Evolutionary conservation across 2,888 invertebrate genomes (phyloP).

Genomic region (Philopedon plagiatum): DNA sequence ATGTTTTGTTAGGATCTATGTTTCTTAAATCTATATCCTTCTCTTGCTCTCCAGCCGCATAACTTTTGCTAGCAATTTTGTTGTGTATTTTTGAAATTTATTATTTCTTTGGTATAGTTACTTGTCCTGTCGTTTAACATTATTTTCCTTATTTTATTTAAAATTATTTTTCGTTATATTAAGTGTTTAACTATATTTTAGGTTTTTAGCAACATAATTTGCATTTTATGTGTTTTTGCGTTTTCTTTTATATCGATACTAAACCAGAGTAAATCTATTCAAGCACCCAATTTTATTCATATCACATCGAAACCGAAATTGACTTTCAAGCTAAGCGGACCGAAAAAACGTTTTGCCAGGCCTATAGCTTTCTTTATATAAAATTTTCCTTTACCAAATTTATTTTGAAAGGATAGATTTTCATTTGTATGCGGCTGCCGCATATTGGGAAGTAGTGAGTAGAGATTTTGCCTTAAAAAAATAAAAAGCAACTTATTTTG

Average conservation of each 20-base stretch:
- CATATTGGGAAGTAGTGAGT: constrained; percentile 9
- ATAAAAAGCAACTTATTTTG: constrained; percentile 7
- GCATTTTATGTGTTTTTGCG: constrained; percentile 29
- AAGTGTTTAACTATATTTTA: too few relatives aligned
- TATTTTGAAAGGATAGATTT: constrained; percentile 41
- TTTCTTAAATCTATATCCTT: too few relatives aligned
- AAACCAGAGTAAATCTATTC: constrained; percentile 33
- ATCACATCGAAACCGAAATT: constrained; percentile 47
- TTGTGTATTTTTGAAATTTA: too few relatives aligned
- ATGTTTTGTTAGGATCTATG: too few relatives aligned
- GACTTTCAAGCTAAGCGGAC: constrained; percentile 46
- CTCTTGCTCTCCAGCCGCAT: too few relatives aligned
- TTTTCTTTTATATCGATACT: constrained; percentile 15
- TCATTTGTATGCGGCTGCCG: constrained; percentile 38
- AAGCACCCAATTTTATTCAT: constrained; percentile 44
- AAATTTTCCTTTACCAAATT: constrained; percentile 41
- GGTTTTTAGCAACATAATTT: constrained; percentile 20
- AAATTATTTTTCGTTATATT: too few relatives aligned
- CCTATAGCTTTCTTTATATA: constrained; percentile 37
- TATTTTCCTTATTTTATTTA: too few relatives aligned
- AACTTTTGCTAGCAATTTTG: too few relatives aligned
- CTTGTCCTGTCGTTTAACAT: too few relatives aligned
- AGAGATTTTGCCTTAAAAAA: constrained; percentile 7
- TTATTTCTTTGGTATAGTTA: too few relatives aligned
- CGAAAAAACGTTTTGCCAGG: constrained; percentile 44